phyloP scores from a whole-genome alignment of 2,797 vertebrate genomes.

The Trematomus bernacchii region DNA sequence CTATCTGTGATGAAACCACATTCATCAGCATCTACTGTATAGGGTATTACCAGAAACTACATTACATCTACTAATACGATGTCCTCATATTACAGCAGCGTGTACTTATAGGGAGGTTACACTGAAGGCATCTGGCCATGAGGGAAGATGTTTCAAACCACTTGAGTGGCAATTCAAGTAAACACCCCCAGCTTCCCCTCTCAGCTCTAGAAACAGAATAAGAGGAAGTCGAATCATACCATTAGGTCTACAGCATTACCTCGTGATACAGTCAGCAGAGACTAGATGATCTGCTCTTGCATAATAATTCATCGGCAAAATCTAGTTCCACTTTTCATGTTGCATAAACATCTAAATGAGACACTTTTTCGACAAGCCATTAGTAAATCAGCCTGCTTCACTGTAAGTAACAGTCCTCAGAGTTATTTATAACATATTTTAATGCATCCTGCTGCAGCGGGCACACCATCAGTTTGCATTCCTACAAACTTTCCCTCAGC shows the following conservation, averaged over 20 bases:
- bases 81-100: slow-evolving; percentile 31
- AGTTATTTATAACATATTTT: background rate
- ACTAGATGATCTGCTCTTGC: slow-evolving; percentile 43
- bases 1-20: slow-evolving; percentile 8
- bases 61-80: slow-evolving; percentile 35
- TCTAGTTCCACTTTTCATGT: slow-evolving; percentile 53
- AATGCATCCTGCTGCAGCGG: background rate
- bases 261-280: slow-evolving; percentile 49
- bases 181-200: slow-evolving; percentile 31
- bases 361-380: slow-evolving; percentile 5
- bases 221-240: slow-evolving; percentile 55
- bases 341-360: slow-evolving; percentile 5
- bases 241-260: slow-evolving; percentile 31
- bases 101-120: background rate
- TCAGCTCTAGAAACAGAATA: slow-evolving; percentile 28
- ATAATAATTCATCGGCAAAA: slow-evolving; percentile 38
- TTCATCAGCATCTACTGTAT: no score
- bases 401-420: no score
- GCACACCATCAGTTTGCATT: slow-evolving; percentile 23
- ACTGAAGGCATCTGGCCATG: slow-evolving; percentile 11
- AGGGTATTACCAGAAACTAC: slow-evolving; percentile 23
- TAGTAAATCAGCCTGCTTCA: background rate
- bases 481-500: slow-evolving; percentile 33
- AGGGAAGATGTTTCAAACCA: slow-evolving; percentile 32
- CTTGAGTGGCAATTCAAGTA: slow-evolving; percentile 18